Evolutionary conservation across 2,797 vertebrate species (phyloP).

Genomic region (Danio albolineatus): DNA sequence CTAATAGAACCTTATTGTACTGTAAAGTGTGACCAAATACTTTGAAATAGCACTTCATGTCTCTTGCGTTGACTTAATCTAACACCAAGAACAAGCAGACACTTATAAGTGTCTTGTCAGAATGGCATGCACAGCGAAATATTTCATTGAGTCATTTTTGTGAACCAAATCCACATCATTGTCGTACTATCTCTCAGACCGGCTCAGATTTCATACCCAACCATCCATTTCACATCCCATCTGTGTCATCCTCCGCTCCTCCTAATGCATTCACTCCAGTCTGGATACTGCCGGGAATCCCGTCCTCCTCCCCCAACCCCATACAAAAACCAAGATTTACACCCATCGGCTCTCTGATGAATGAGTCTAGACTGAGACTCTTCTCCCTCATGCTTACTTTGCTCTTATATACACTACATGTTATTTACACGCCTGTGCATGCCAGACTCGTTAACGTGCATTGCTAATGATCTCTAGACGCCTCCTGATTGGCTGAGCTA

Average conservation of each 20-base stretch:
- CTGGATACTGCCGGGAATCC: conserved; percentile 35
- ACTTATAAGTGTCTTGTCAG: not conserved
- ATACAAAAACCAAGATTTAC: conserved; percentile 24
- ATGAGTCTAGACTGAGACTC: conserved; percentile 24
- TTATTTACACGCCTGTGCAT: conserved; percentile 44
- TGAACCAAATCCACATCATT: conserved; percentile 4
- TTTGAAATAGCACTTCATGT: not conserved
- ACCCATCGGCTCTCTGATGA: conserved; percentile 3
- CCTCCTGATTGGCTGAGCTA: conserved; percentile 78
- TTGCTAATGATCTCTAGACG: conserved; percentile 77
- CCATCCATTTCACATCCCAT: conserved; percentile 35
- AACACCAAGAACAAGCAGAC: not conserved
- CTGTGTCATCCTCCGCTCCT: conserved; percentile 34
- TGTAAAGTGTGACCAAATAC: too few relatives aligned
- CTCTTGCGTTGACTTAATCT: not conserved
- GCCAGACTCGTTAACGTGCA: conserved; percentile 73
- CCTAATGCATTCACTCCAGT: conserved; percentile 26
- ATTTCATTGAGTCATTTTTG: conserved; percentile 30
- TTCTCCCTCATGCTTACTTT: conserved; percentile 29
- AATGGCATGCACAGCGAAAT: not conserved
- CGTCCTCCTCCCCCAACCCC: not conserved
- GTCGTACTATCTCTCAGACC: conserved; percentile 10
- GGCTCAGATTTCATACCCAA: conserved; percentile 35
- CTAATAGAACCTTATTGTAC: too few relatives aligned
- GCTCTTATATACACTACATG: conserved; percentile 20